Conservation (phyloP, 1,140 invertebrate species). For the Micrasema longulum region DNA sequence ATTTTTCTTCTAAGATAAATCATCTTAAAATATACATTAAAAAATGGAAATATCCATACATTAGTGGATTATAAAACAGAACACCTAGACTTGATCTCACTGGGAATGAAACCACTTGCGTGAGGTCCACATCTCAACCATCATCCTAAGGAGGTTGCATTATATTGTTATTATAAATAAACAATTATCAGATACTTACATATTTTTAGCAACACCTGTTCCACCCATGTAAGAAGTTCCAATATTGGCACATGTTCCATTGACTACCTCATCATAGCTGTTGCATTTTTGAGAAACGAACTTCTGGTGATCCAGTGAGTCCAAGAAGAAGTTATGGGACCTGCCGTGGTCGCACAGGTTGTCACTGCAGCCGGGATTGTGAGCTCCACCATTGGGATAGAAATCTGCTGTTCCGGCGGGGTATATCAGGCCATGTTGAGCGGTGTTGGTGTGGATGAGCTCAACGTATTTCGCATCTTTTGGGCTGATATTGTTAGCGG, state of each 20-base stretch:
- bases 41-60: too few species aligned
- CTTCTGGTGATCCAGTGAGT: conserved; percentile 38
- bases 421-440: conserved; percentile 66
- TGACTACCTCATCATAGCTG: conserved; percentile 42
- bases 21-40: too few species aligned
- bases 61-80: too few species aligned
- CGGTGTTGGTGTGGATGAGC: conserved; percentile 77
- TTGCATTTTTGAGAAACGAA: conserved; percentile 42
- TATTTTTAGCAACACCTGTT: conserved; percentile 35
- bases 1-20: too few species aligned
- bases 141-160: too few species aligned
- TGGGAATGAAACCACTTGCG: too few species aligned
- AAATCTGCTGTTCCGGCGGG: conserved; percentile 77
- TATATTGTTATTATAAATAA: too few species aligned
- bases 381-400: conserved; percentile 74
- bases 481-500: conserved; percentile 66
- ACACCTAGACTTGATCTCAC: too few species aligned
- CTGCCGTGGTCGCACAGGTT: conserved; percentile 43
- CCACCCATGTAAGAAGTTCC: conserved; percentile 42
- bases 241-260: conserved; percentile 38
- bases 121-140: too few species aligned
- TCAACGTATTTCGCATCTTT: conserved; percentile 75
- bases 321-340: conserved; percentile 38
- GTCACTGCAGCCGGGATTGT: conserved; percentile 71
- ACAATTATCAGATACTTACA: conserved; percentile 32